These are phyloP conservation scores for Drosophila planitibia DNA, from an alignment of 2,888 invertebrate genomes.

Conservation along the genomic window DNA sequence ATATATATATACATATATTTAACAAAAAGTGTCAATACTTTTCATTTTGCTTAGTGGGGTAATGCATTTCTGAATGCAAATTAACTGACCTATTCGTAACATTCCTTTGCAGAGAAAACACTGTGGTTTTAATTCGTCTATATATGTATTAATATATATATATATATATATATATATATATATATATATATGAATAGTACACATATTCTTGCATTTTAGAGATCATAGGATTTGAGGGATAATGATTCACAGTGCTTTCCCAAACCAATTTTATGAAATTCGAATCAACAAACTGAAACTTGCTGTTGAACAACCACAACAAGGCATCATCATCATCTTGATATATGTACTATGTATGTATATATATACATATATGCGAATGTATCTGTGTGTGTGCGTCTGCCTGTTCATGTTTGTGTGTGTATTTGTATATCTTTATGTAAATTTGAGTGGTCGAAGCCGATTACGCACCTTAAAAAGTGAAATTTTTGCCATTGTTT, in stretches of 20 bases:
- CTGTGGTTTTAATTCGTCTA: not conserved
- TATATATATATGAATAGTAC: not conserved
- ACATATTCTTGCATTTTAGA: constrained; percentile 2
- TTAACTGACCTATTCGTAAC: constrained; percentile 17
- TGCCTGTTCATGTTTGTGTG: not conserved
- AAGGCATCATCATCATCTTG: constrained; percentile 40
- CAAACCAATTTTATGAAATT: constrained; percentile 27
- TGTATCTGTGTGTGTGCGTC: not conserved
- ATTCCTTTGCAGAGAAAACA: constrained; percentile 13
- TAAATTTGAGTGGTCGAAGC: constrained; percentile 53
- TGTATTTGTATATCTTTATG: constrained; percentile 35
- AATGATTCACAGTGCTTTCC: constrained; percentile 37
- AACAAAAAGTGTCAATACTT: not conserved
- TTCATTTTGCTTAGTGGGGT: constrained; percentile 56
- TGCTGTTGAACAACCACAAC: constrained; percentile 45
- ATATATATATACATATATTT: not conserved
- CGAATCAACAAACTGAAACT: constrained; percentile 36
- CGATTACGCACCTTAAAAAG: constrained; percentile 83
- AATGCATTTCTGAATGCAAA: constrained; percentile 67
- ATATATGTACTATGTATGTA: not conserved
- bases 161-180: not conserved
- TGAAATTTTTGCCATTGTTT: constrained; percentile 72
- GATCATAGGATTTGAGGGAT: not conserved
- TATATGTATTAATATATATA: not conserved
- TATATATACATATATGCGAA: not conserved